phyloP scores from a whole-genome alignment of 2,888 invertebrate genomes.

The Standfussiana lucernea region DNA sequence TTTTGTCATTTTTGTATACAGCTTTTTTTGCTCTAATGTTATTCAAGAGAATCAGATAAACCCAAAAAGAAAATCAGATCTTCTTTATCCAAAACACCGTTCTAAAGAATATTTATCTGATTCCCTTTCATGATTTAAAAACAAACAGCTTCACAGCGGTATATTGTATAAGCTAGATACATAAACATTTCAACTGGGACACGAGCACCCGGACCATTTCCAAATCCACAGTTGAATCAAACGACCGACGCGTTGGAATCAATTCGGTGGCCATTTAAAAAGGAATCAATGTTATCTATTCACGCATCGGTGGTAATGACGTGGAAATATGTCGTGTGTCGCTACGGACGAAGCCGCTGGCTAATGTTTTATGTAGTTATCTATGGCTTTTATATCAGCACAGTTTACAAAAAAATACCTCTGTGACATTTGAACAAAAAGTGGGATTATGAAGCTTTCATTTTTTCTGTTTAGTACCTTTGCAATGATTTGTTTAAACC shows the following conservation, averaged over 20 bases:
- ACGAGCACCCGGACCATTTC: background rate
- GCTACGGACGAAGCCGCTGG: constrained; percentile 5
- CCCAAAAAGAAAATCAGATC: background rate
- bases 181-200: constrained; percentile 24
- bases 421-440: background rate
- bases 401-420: background rate
- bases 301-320: constrained; percentile 43
- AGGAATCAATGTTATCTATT: constrained; percentile 62
- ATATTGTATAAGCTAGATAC: background rate
- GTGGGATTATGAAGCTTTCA: background rate
- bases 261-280: constrained; percentile 42
- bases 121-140: constrained; percentile 1
- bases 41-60: background rate
- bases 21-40: background rate
- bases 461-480: background rate
- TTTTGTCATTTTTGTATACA: background rate
- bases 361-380: constrained; percentile 45
- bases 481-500: background rate
- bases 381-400: constrained; percentile 13
- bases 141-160: background rate
- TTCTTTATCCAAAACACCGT: background rate
- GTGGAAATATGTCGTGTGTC: constrained; percentile 21
- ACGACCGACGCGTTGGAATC: constrained; percentile 6
- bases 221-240: constrained; percentile 18
- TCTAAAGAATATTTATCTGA: background rate